A percentile compares a stretch with the other conserved stretches of the same genome.
phyloP scores from a whole-genome alignment of 2,113 vertebrate genomes.

The Loxodonta africana region DNA sequence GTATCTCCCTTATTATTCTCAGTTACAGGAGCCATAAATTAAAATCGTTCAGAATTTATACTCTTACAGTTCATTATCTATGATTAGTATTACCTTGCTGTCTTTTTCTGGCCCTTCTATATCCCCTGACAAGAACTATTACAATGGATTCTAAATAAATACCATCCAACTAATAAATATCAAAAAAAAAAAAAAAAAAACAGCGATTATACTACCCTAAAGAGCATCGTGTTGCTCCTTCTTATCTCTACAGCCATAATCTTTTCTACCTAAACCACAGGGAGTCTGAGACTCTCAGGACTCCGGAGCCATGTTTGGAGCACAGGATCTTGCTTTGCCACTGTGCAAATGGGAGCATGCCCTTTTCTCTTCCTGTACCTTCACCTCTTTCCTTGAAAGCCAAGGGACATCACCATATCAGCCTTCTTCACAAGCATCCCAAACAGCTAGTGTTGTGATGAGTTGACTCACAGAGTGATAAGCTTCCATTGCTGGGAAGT shows the following conservation, averaged over 20 bases:
- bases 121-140: constrained; percentile 81
- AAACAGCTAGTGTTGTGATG: background rate
- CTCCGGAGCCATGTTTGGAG: background rate
- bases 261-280: background rate
- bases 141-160: constrained; percentile 76
- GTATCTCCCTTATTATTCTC: constrained; percentile 84
- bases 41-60: constrained; percentile 87
- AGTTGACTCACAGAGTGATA: background rate
- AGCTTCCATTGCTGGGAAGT: background rate
- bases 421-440: background rate
- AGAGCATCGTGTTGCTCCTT: background rate
- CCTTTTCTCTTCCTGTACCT: background rate
- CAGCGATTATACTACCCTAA: background rate
- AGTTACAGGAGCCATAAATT: constrained; percentile 86
- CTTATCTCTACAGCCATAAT: background rate
- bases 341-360: background rate
- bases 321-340: background rate
- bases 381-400: background rate
- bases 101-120: constrained; percentile 78
- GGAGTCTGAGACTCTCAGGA: background rate
- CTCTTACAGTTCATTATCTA: constrained; percentile 87
- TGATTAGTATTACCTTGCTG: constrained; percentile 83
- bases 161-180: constrained; percentile 79
- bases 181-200: constrained; percentile 10
- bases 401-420: background rate